Percentiles rank a stretch among this genome's conserved stretches.
Evolutionary conservation across 2,113 vertebrate genomes (phyloP).

Genomic region (Carettochelys insculpta): DNA sequence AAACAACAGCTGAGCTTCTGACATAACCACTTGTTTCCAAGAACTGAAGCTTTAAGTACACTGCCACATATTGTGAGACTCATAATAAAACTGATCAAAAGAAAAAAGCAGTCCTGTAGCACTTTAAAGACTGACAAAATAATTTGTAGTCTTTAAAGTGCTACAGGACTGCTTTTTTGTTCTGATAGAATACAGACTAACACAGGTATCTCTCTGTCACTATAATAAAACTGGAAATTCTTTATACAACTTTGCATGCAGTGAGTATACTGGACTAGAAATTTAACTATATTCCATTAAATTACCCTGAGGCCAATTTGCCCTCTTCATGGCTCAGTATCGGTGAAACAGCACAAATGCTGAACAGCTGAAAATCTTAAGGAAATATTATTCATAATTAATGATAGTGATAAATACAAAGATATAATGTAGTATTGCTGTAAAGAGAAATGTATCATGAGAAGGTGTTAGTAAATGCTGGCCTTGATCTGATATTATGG

Average conservation of each 20-base stretch:
- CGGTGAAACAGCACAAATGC: background rate
- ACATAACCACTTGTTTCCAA: background rate
- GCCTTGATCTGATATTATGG: background rate
- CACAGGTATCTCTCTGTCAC: too few species aligned
- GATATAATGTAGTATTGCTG: background rate
- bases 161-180: too few species aligned
- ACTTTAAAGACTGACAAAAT: too few species aligned
- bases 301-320: background rate
- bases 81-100: background rate
- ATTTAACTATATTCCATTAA: background rate
- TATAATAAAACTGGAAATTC: background rate
- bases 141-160: too few species aligned
- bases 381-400: background rate
- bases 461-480: background rate
- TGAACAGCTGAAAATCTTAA: background rate
- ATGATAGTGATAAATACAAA: background rate
- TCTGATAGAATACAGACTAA: too few species aligned
- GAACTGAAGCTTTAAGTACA: background rate
- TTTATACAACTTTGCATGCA: background rate
- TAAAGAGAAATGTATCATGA: background rate
- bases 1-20: background rate
- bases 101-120: too few species aligned
- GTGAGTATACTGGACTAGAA: background rate
- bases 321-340: background rate
- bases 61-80: background rate